Base-by-base conservation (phyloP, 2,888 invertebrate species). In the Diarsia rubi region DNA sequence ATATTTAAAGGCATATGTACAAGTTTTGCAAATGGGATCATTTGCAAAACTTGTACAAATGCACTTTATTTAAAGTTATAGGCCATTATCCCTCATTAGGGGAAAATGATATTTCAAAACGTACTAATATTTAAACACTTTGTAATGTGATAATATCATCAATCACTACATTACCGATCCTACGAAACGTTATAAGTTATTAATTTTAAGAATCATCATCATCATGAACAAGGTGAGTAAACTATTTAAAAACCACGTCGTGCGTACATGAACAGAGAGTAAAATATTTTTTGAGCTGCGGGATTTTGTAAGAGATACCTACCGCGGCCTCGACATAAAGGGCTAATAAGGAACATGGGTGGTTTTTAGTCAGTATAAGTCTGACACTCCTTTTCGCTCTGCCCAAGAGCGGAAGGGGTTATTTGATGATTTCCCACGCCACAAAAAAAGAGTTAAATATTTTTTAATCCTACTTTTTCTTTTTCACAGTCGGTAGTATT, bases 161-260 rank as follows among this genome's bases (percentile, higher is more conserved):
- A 76, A 60, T 45, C 2, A 52, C 14, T 66, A 24, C 47, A 49
- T 47, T 45, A 49, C 3, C 9, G n/a, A 27, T 49, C 11, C 11
- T 69, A 24, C 21, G 54, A 49, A 76, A 65, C 45, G 31, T 27
- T 60, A 24, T 21, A 6, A 54, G 31, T 54, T 27, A 49, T n/a
- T 24, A 52, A 12, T 66, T 24, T 21, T n/a, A 0, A 21, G 31
- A 24, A 24, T 27, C 31, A 70, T 44, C 27, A 24, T 27, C 31
- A 70, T 44, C 27, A 71, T 80, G 70, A 68, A 54, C 37, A 81
- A 54, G 64, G 76, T 81, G 19, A 59, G 67, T 31, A 16, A 37
- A 59, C 21, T 4, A n/a, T 27, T 37, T 59, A 12, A 45, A 45
- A 49, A 49, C 12, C 19, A 59, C 31, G 19, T 27, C 6, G 3